These are phyloP conservation scores for Dynastes hyllus DNA, from an alignment of 2,888 invertebrate genomes.

Conservation along the genomic window DNA sequence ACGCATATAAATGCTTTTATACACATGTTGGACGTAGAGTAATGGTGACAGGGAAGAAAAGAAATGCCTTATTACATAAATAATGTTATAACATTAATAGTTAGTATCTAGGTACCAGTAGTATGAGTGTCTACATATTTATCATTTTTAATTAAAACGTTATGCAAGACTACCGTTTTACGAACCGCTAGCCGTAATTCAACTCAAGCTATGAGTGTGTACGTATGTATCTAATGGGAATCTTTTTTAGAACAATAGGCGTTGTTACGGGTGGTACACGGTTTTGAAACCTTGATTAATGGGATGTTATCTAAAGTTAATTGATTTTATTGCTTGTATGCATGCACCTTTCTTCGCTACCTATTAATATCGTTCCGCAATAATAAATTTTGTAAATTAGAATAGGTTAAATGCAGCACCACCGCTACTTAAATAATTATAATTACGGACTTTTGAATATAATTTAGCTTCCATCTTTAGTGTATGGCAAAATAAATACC, in stretches of 20 bases:
- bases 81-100: conserved; percentile 21
- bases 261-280: background rate
- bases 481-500: no score
- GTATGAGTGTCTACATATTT: conserved; percentile 11
- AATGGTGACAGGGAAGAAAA: conserved; percentile 13
- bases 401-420: background rate
- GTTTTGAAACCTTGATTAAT: background rate
- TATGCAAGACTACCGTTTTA: conserved; percentile 29
- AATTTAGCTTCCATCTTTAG: no score
- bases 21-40: background rate
- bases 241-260: conserved; percentile 5
- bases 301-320: background rate
- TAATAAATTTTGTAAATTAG: background rate
- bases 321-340: background rate
- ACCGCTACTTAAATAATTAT: no score
- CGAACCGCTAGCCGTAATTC: conserved; percentile 11
- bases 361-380: background rate
- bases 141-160: conserved; percentile 42
- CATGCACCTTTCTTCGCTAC: background rate
- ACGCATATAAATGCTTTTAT: conserved; percentile 11
- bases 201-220: background rate
- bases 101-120: background rate
- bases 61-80: conserved; percentile 27
- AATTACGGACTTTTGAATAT: no score
- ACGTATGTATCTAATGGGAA: background rate